Percentiles rank a stretch among this genome's conserved stretches.
phyloP scores from a whole-genome alignment of 1,140 invertebrate genomes.

The Lepidotrigona ventralis region DNA sequence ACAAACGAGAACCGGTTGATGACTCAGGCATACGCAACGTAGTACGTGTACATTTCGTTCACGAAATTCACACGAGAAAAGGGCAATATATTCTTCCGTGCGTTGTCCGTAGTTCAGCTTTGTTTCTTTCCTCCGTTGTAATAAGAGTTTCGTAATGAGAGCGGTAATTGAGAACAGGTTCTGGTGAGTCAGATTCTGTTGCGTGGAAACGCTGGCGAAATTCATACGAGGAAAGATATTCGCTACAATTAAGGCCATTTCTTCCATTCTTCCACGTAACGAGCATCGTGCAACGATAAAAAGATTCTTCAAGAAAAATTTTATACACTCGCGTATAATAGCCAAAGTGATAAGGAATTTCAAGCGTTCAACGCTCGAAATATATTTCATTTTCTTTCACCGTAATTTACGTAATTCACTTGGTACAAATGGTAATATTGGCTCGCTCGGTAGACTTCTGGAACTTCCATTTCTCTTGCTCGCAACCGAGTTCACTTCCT shows the following conservation, averaged over 20 bases:
- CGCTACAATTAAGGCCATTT: neutral
- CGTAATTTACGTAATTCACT: neutral
- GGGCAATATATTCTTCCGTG: neutral
- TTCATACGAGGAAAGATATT: neutral
- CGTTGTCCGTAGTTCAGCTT: neutral
- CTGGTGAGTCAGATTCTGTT: neutral
- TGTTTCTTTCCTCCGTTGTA: neutral
- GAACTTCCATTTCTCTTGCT: neutral
- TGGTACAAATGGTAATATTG: neutral
- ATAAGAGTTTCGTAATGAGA: neutral
- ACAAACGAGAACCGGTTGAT: neutral
- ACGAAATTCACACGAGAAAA: neutral
- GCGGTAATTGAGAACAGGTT: slow-evolving; percentile 4
- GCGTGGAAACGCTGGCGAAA: neutral
- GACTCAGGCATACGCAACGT: neutral
- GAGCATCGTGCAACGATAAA: neutral
- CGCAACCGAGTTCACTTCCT: too few species aligned
- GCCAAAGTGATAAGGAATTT: neutral
- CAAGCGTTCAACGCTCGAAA: neutral
- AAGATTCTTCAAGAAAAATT: neutral
- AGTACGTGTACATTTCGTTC: neutral
- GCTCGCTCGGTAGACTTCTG: neutral
- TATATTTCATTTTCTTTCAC: neutral
- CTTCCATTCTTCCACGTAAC: neutral
- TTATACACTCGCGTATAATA: neutral